Conservation (phyloP, 2,888 invertebrate genomes). For the Noctua janthe region DNA sequence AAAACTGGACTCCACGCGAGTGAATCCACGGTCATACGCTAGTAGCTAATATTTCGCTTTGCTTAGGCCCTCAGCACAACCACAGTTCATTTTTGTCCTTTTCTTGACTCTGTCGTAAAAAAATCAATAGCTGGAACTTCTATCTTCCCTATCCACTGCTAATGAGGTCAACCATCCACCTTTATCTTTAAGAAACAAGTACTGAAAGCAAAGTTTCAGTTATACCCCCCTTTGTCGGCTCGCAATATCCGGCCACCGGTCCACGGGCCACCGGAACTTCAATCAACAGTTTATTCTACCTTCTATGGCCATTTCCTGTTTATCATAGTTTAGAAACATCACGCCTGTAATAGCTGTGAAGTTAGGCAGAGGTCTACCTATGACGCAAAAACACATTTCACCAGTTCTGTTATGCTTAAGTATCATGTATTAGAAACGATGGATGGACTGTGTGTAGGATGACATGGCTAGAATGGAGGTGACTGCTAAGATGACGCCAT, state of each 20-base stretch:
- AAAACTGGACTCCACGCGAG: no score
- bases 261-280: conserved; percentile 61
- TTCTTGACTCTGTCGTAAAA: background rate
- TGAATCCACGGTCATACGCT: no score
- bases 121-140: conserved; percentile 21
- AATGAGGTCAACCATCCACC: conserved; percentile 51
- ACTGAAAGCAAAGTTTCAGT: conserved; percentile 61
- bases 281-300: conserved; percentile 66
- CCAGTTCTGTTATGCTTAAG: background rate
- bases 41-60: no score
- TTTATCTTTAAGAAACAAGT: conserved; percentile 60
- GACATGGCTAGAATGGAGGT: no score
- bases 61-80: no score
- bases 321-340: conserved; percentile 53
- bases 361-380: background rate
- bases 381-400: background rate
- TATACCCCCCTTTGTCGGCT: conserved; percentile 44
- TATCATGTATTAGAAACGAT: background rate
- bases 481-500: background rate
- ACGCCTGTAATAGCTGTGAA: background rate
- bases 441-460: background rate
- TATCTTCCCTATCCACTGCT: background rate
- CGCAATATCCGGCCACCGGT: conserved; percentile 65
- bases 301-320: conserved; percentile 63
- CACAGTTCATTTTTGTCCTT: background rate